Conservation (phyloP, 2,888 invertebrate species). For the Tortricodes alternella region DNA sequence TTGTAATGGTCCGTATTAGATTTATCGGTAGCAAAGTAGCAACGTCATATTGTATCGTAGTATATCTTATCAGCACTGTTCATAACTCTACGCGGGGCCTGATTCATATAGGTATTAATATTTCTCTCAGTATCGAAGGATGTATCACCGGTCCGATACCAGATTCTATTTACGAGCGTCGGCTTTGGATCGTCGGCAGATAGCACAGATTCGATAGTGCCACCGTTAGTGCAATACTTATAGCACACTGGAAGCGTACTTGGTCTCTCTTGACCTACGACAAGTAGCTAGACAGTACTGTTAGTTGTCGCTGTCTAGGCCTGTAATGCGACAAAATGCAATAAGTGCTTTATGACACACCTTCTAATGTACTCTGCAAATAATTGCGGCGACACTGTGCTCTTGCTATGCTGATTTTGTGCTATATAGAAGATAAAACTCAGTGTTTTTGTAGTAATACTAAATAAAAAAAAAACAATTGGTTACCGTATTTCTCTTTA, state of each 20-base stretch:
- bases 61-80: slow-evolving; percentile 58
- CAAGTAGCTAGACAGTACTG: slow-evolving; percentile 39
- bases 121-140: slow-evolving; percentile 71
- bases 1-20: slow-evolving; percentile 16
- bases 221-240: slow-evolving; percentile 51
- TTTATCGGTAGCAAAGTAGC: slow-evolving; percentile 25
- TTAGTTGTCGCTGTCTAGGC: slow-evolving; percentile 28
- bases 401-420: neutral
- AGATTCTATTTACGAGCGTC: slow-evolving; percentile 70
- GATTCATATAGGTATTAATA: slow-evolving; percentile 60
- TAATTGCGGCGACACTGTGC: slow-evolving; percentile 5
- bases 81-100: slow-evolving; percentile 60
- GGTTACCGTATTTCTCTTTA: slow-evolving; percentile 4
- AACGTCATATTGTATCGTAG: slow-evolving; percentile 33
- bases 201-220: slow-evolving; percentile 56
- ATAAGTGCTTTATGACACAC: slow-evolving; percentile 36
- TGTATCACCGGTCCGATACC: slow-evolving; percentile 66
- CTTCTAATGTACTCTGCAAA: slow-evolving; percentile 32
- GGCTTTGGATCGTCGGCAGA: slow-evolving; percentile 55
- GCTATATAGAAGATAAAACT: too few relatives aligned
- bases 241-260: slow-evolving; percentile 45
- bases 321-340: slow-evolving; percentile 36
- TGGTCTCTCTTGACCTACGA: slow-evolving; percentile 45
- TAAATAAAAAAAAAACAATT: too few relatives aligned
- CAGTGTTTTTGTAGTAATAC: too few relatives aligned